These are phyloP conservation scores for Drosophila quinaria DNA, from an alignment of 2,888 invertebrate genomes.

Conservation along the genomic window DNA sequence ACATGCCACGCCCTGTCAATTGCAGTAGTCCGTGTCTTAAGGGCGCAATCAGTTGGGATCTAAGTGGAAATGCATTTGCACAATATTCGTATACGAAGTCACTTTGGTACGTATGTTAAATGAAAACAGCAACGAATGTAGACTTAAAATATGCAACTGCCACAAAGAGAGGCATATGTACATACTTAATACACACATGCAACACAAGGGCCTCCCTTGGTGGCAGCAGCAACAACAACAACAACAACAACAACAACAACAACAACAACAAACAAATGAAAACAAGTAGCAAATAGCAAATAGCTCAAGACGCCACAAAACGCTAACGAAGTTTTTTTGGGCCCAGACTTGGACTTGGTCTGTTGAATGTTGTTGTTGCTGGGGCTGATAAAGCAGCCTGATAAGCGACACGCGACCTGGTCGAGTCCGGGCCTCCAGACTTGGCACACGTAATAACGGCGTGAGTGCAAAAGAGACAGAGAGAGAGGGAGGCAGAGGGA, in stretches of 20 bases:
- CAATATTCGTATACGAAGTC: conserved; percentile 61
- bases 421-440: conserved; percentile 39
- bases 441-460: conserved; percentile 44
- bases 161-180: conserved; percentile 36
- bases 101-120: conserved; percentile 16
- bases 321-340: conserved; percentile 70
- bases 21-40: conserved; percentile 37
- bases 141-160: conserved; percentile 74
- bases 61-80: conserved; percentile 81
- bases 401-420: conserved; percentile 80
- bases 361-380: conserved; percentile 15
- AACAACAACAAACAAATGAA: conserved; percentile 46
- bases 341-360: conserved; percentile 11
- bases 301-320: conserved; percentile 74
- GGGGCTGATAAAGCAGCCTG: conserved; percentile 62
- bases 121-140: conserved; percentile 55
- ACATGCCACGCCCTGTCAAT: conserved; percentile 71
- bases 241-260: conserved; percentile 25
- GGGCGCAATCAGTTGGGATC: conserved; percentile 70
- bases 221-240: conserved; percentile 6
- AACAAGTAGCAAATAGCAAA: conserved; percentile 81
- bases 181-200: conserved; percentile 28
- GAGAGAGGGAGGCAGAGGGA: conserved; percentile 6
- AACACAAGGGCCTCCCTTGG: conserved; percentile 28
- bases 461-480: not conserved